Base-by-base conservation (phyloP, 2,113 vertebrate genomes). In the Malurus alboscapulatus region DNA sequence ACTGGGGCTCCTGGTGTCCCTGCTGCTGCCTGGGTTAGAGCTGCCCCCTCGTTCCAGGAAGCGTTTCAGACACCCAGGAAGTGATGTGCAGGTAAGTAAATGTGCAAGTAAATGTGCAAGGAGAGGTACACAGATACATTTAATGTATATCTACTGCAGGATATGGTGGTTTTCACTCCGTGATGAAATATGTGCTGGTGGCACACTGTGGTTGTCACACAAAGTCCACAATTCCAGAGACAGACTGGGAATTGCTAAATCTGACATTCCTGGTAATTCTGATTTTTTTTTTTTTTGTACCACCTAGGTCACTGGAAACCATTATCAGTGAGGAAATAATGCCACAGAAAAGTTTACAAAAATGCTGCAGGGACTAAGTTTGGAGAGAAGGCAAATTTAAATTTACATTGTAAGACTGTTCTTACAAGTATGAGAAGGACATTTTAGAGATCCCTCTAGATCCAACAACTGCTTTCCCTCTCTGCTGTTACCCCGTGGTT, bases 401-500 rank as follows among this genome's bases (percentile, higher is more conserved):
- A 80, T 71, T 68, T 42, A 29, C 71, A 62, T 20, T 54, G 15
- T 47, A 67, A 61, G 40, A 47, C 21, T 47, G 36, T 95, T 89
- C 50, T 57, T 32, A 7, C 18, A 59, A 47, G 76, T 4, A 21
- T 15, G 21, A 76, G 74, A 93, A 88, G 26, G 38, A 40, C 44
- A 81, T 75, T 87, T 55, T 1, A 18, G 59, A 78, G 21, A 27
- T 53, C n/a, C 44, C 80, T 93, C 61, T 58, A 30, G 45, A 87
- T 78, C 69, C 93, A 96, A 83, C 44, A 90, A 83, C 54, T 76
- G 68, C 93, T 92, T 95, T 91, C 36, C 40, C 74, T 95, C 94
- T 71, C 91, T 95, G 89, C 72, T 84, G 83, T 84, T 95, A 92
- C 27, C 88, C 54, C 85, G 89, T 88, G 94, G 83, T 92, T 93